phyloP scores from a whole-genome alignment of 1,140 invertebrate genomes.

The Ceratina calcarata region DNA sequence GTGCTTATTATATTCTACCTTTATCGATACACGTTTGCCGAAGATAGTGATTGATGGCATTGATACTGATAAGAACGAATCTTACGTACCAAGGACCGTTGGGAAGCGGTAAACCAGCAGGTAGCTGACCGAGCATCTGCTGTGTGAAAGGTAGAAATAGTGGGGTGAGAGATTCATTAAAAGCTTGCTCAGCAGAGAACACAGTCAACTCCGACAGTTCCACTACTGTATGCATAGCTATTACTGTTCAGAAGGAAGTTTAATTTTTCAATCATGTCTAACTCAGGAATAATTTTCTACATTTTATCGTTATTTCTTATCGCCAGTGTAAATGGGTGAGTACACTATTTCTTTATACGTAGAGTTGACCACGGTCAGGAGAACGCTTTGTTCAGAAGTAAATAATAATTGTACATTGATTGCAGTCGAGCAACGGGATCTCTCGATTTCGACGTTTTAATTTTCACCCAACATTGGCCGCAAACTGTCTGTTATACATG shows the following conservation, averaged over 20 bases:
- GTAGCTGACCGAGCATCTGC: not conserved
- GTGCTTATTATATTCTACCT: not conserved
- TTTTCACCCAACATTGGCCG: constrained; percentile 92
- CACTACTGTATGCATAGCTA: not conserved
- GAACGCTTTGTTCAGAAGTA: too few relatives aligned
- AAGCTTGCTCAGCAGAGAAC: not conserved
- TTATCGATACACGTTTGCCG: not conserved
- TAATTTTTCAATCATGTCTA: not conserved
- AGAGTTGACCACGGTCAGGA: not conserved
- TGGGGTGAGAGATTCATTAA: constrained; percentile 21
- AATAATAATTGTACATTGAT: not conserved
- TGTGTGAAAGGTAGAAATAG: not conserved
- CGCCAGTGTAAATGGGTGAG: not conserved
- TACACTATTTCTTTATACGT: not conserved
- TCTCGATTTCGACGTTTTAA: constrained; percentile 86
- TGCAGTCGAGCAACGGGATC: not conserved
- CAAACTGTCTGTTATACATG: constrained; percentile 87
- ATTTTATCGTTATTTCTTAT: not conserved
- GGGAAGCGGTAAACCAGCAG: not conserved
- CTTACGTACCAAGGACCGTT: not conserved
- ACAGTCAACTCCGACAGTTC: not conserved
- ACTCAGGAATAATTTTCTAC: too few relatives aligned
- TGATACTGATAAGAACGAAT: not conserved
- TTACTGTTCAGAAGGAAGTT: not conserved
- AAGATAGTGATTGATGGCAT: not conserved